Percentiles rank a stretch among this genome's conserved stretches.
Evolutionary conservation across 2,113 vertebrate genomes (phyloP).

Genomic region (Apeltes quadracus): DNA sequence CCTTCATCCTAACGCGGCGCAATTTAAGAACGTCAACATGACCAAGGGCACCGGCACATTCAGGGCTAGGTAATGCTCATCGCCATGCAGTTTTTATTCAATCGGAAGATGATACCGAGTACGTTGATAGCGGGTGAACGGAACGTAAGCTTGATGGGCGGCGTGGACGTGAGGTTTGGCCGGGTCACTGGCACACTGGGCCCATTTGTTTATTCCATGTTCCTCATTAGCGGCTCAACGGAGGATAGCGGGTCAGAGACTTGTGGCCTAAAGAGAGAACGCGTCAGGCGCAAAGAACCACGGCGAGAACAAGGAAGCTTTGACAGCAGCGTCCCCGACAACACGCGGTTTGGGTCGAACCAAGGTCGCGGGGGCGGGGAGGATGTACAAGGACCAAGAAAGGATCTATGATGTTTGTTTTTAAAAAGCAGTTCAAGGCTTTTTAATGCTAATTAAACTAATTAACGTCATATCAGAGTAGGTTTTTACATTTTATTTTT

Average conservation of each 20-base stretch:
- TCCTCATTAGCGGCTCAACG: constrained; percentile 20
- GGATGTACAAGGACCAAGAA: not conserved
- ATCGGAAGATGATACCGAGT: constrained; percentile 31
- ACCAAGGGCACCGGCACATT: constrained; percentile 63
- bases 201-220: constrained; percentile 39
- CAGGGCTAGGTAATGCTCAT: constrained; percentile 61
- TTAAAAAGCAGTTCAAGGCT: constrained; percentile 13
- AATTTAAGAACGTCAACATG: constrained; percentile 65
- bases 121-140: constrained; percentile 25
- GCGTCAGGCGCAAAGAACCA: not conserved
- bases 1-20: constrained; percentile 56
- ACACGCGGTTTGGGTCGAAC: constrained; percentile 30
- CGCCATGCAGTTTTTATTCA: constrained; percentile 43
- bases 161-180: not conserved
- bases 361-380: constrained; percentile 23
- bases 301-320: not conserved
- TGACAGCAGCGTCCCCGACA: constrained; percentile 39
- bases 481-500: constrained; percentile 16
- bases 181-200: constrained; percentile 5
- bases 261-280: not conserved
- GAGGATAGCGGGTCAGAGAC: not conserved
- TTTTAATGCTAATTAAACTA: not conserved
- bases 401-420: constrained; percentile 11
- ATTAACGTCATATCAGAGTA: constrained; percentile 13
- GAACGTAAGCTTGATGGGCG: not conserved